Percentiles rank a stretch among this genome's conserved stretches.
Evolutionary conservation across 1,140 invertebrate genomes (phyloP).

Genomic region (Prorops nasuta): DNA sequence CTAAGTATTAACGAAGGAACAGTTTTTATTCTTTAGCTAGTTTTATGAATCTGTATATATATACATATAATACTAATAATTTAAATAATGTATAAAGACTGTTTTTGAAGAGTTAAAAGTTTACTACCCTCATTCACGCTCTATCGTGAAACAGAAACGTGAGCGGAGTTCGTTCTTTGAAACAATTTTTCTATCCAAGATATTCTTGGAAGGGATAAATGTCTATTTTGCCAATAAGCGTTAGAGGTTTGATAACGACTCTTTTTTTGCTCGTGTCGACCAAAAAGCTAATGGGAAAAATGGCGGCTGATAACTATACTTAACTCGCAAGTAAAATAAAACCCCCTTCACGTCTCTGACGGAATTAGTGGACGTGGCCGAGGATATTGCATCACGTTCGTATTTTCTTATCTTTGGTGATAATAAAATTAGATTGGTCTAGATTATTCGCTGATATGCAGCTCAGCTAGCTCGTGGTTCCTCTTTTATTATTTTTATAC

Average conservation of each 20-base stretch:
- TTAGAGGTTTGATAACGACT: no score
- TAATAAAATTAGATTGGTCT: no score
- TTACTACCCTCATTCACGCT: conserved; percentile 14
- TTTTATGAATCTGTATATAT: conserved; percentile 52
- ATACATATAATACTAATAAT: no score
- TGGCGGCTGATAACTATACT: conserved; percentile 2
- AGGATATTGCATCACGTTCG: conserved; percentile 7
- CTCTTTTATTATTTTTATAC: no score
- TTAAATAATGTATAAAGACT: conserved; percentile 55
- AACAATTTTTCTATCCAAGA: conserved; percentile 18
- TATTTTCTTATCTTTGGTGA: conserved; percentile 5
- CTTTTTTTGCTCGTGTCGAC: no score
- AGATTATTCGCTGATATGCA: no score
- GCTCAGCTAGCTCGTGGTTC: no score
- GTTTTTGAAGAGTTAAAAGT: conserved; percentile 44
- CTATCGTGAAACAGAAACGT: not conserved
- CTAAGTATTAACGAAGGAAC: conserved; percentile 19
- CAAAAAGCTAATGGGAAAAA: no score
- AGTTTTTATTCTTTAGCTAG: conserved; percentile 46
- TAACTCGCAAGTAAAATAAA: conserved; percentile 10
- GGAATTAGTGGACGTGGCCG: conserved; percentile 22
- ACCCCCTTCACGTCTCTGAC: conserved; percentile 18
- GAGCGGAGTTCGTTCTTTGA: not conserved
- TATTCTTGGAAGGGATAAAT: conserved; percentile 11
- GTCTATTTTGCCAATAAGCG: not conserved